Base-by-base conservation (phyloP, 2,888 invertebrate species). In the Cryptus viduatorius region DNA sequence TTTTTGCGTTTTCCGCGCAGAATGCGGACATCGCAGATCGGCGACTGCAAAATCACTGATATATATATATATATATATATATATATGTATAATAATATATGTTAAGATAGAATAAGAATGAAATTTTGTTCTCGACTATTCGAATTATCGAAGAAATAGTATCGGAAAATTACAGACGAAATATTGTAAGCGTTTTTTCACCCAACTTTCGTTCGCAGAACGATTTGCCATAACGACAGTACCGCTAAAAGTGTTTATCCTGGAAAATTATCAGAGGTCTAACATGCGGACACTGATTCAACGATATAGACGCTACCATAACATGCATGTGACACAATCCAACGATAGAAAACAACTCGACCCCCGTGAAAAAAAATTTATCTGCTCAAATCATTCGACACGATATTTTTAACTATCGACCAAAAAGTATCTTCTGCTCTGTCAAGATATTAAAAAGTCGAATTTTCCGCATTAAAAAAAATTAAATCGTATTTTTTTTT, bases 241-340 rank as follows among this genome's bases (percentile, higher is more conserved):
- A 56, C 56, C 10, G 56, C 56, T 37, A 19, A 24, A 24, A 56
- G 56, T 56, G 56, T 56, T 56, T 56, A 56, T 56, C 56, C 24
- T 56, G 56, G 56, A 56, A 56, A 56, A 56, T 56, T 56, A 83
- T 76, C 78, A 79, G 81, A 79, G 64, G 46, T 75, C 82, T 12
- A 84, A 76, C 85, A 79, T 83, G 86, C 85, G 83, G 85, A 79
- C 84, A 46, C 59, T 79, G 79, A 84, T 79, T 56, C 79, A 85
- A 86, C 77, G 53, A 85, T 83, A 81, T 82, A 65, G 69, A 81
- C 78, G 64, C 44, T 72, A 44, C 59, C 75, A 81, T 75, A 75
- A 48, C 84, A 84, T 84, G 84, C 84, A 79, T 79, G 73, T 79
- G 78, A 84, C 79, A 79, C 72, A 84, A 79, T 69, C 84, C 82